phyloP scores from a whole-genome alignment of 2,888 invertebrate species.

The Hirtodrosophila trivittata region DNA sequence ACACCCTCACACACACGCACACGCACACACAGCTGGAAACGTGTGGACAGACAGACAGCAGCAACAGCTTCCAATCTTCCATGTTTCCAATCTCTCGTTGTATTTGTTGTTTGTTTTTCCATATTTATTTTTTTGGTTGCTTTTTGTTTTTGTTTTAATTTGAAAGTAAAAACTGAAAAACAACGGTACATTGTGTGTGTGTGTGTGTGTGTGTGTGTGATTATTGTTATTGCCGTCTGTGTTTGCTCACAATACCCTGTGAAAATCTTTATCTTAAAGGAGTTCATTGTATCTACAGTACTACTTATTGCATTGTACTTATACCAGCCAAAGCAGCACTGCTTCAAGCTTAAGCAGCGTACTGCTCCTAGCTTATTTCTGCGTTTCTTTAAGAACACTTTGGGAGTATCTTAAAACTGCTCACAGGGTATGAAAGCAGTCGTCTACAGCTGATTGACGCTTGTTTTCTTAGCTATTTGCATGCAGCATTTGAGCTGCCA shows the following conservation, averaged over 20 bases:
- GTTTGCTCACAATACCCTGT: not conserved
- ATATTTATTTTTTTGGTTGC: constrained; percentile 9
- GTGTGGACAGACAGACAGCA: constrained; percentile 2
- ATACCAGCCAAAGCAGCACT: too few relatives aligned
- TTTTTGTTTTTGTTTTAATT: constrained; percentile 29
- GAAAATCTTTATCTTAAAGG: too few relatives aligned
- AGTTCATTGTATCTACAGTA: too few relatives aligned
- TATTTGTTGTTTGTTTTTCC: constrained; percentile 8
- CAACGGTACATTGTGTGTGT: constrained; percentile 45
- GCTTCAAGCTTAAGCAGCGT: too few relatives aligned
- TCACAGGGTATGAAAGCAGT: not conserved
- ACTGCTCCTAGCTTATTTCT: constrained; percentile 7
- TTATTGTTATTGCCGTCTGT: constrained; percentile 16
- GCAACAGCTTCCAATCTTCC: constrained; percentile 25
- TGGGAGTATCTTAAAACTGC: too few relatives aligned
- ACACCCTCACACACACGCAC: not conserved
- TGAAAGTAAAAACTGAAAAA: constrained; percentile 53
- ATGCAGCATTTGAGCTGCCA: constrained; percentile 39
- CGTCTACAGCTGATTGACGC: too few relatives aligned
- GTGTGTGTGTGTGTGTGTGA: not conserved
- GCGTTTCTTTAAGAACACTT: constrained; percentile 6
- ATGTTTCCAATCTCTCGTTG: constrained; percentile 29
- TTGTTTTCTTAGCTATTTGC: constrained; percentile 31
- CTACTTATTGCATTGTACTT: too few relatives aligned
- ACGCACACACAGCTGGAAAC: constrained; percentile 8